A percentile compares a stretch with the other conserved stretches of the same genome.
phyloP scores from a whole-genome alignment of 1,140 invertebrate genomes.

The Hermetia illucens region DNA sequence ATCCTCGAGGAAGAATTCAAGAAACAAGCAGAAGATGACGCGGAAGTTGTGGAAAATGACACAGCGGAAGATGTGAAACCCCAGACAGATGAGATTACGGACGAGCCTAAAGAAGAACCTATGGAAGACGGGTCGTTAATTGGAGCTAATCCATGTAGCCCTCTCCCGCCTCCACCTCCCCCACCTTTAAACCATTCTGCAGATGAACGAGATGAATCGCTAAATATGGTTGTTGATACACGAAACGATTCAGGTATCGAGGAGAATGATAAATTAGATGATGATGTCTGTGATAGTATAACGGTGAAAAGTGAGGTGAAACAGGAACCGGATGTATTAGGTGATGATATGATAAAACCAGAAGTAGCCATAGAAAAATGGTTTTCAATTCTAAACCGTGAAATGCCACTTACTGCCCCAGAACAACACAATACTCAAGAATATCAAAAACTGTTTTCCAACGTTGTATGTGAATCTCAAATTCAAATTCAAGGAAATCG shows the following conservation, averaged over 20 bases:
- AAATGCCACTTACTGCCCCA: constrained; percentile 19
- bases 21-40: constrained; percentile 13
- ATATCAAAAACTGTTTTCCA: constrained; percentile 17
- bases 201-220: no score
- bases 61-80: neutral
- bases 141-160: no score
- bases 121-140: neutral
- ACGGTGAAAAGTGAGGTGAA: neutral
- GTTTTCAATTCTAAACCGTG: constrained; percentile 35
- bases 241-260: neutral
- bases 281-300: constrained; percentile 1
- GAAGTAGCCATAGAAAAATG: constrained; percentile 28
- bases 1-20: constrained; percentile 38
- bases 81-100: neutral
- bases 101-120: neutral
- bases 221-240: no score
- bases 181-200: no score
- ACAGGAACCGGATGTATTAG: neutral
- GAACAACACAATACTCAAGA: constrained; percentile 15
- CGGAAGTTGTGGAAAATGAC: constrained; percentile 6
- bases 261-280: constrained; percentile 1
- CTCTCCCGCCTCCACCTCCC: no score
- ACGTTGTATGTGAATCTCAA: constrained; percentile 31
- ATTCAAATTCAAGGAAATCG: constrained; percentile 38
- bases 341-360: neutral